Evolutionary conservation across 2,888 invertebrate genomes (phyloP).

Genomic region (Agrochola circellaris): DNA sequence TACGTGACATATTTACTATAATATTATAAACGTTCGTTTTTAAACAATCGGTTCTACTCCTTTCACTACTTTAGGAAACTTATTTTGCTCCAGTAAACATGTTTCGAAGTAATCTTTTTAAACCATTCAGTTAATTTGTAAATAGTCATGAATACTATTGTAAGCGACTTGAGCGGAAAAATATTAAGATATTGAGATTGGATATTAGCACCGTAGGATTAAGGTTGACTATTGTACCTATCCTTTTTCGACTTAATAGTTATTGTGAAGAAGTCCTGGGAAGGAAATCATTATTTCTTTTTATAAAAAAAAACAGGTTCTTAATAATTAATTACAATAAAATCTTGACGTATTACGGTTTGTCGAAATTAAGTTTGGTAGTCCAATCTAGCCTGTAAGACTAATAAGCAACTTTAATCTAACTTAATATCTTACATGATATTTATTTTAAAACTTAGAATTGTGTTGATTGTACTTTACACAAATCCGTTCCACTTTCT

Average conservation of each 20-base stretch:
- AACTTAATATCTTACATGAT: no score
- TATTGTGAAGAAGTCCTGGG: neutral
- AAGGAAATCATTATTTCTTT: neutral
- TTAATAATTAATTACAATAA: no score
- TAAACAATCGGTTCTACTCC: neutral
- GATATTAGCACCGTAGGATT: neutral
- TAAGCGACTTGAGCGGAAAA: neutral
- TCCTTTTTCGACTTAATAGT: neutral
- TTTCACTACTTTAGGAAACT: neutral
- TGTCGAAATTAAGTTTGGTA: no score
- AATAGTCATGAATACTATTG: conserved; percentile 5
- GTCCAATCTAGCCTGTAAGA: no score
- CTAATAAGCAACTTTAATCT: no score
- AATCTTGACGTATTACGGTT: no score
- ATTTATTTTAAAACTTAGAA: no score
- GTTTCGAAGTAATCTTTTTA: neutral
- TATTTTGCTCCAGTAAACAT: neutral
- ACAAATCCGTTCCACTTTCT: no score
- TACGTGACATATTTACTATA: neutral
- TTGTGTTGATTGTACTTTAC: no score
- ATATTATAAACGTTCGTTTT: neutral
- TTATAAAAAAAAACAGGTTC: no score
- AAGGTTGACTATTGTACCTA: neutral
- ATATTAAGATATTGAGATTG: neutral
- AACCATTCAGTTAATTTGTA: neutral